Evolutionary conservation across 92 coral and sea anemone genomes (phyloP).

Genomic region (Parazoanthus atlanticus): DNA sequence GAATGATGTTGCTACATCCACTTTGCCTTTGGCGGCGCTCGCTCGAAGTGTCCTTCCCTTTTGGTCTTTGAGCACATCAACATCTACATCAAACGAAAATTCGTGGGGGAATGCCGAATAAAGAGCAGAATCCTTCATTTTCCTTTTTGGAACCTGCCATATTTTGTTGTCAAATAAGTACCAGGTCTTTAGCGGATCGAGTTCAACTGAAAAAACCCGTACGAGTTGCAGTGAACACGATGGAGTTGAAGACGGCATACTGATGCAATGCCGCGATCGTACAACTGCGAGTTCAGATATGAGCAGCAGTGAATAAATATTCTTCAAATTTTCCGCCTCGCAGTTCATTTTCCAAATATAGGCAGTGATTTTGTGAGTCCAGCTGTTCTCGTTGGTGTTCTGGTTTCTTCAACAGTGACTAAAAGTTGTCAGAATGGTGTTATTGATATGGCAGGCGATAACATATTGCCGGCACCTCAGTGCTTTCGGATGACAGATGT

Average conservation of each 20-base stretch:
- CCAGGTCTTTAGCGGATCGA: background rate
- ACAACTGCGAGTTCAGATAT: background rate
- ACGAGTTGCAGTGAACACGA: background rate
- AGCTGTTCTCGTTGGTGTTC: background rate
- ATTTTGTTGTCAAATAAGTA: background rate
- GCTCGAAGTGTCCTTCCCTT: background rate
- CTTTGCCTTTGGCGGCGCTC: background rate
- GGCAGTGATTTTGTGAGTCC: no score
- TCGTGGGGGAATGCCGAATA: background rate
- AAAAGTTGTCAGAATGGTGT: slow-evolving; percentile 6
- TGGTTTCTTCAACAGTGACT: slow-evolving; percentile 22
- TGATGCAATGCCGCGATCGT: background rate
- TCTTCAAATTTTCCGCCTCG: background rate
- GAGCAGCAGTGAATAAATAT: background rate
- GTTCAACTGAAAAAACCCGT: background rate
- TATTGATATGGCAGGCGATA: background rate
- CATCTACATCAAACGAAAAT: background rate
- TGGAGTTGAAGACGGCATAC: background rate
- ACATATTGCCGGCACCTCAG: slow-evolving; percentile 6
- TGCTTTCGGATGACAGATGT: slow-evolving; percentile 8
- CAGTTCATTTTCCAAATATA: background rate
- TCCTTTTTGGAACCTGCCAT: slow-evolving; percentile 1
- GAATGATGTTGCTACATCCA: background rate
- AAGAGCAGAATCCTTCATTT: slow-evolving; percentile 8
- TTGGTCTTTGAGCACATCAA: background rate